Evolutionary conservation across 2,888 invertebrate species (phyloP).

Genomic region (Adelphocoris suturalis): DNA sequence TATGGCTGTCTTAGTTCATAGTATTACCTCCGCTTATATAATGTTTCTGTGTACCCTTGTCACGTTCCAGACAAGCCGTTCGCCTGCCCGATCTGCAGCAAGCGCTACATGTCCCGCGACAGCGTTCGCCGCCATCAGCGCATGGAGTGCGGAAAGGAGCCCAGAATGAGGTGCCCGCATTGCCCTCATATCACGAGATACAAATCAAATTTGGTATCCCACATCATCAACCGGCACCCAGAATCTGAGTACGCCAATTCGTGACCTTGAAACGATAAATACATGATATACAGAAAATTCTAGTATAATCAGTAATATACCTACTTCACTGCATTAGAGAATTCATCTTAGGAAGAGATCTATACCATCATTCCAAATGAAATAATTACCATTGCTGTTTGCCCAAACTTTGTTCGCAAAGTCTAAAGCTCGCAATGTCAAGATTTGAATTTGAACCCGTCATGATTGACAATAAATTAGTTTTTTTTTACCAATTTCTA

Average conservation of each 20-base stretch:
- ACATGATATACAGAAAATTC: neutral
- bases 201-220: slow-evolving; percentile 78
- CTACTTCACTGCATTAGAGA: no score
- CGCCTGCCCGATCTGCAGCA: slow-evolving; percentile 48
- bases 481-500: no score
- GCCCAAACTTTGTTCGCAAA: no score
- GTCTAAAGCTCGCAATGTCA: no score
- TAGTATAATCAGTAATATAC: neutral
- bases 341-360: no score
- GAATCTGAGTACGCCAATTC: slow-evolving; percentile 42
- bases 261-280: neutral
- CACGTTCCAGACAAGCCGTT: slow-evolving; percentile 45
- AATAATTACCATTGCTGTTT: no score
- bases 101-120: slow-evolving; percentile 58
- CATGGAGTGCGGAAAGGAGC: slow-evolving; percentile 79
- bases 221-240: slow-evolving; percentile 75
- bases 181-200: slow-evolving; percentile 78
- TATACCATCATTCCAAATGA: no score
- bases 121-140: slow-evolving; percentile 68
- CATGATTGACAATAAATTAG: no score
- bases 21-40: neutral
- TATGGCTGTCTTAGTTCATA: neutral
- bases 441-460: no score
- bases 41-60: neutral
- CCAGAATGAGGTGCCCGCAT: slow-evolving; percentile 78